Conservation (phyloP, 2,888 invertebrate species). For the Liposcelis brunnea region DNA sequence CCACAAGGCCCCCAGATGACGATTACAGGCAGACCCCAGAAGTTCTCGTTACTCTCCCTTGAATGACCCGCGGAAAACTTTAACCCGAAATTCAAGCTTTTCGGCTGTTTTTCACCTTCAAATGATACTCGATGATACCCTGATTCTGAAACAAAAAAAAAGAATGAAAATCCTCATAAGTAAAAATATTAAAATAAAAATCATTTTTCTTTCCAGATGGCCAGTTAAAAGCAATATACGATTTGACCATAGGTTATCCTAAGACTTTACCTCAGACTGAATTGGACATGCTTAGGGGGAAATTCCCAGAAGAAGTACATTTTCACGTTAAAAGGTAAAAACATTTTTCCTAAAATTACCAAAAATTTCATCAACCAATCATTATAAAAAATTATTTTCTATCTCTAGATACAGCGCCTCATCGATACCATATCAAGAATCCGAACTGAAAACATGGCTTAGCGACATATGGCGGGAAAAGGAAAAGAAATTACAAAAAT, state of each 20-base stretch:
- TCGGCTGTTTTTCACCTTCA: no score
- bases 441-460: conserved; percentile 41
- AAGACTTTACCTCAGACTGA: conserved; percentile 58
- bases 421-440: conserved; percentile 39
- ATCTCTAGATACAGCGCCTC: conserved; percentile 37
- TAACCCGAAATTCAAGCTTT: no score
- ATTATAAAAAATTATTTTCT: conserved; percentile 5
- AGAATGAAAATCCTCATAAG: no score
- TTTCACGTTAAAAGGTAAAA: conserved; percentile 51
- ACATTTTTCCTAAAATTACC: conserved; percentile 1
- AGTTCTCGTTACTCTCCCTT: no score
- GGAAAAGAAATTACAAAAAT: conserved; percentile 40
- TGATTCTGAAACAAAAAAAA: no score
- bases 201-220: conserved; percentile 24
- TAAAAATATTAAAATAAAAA: not conserved
- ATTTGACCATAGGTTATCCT: conserved; percentile 73
- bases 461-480: conserved; percentile 48
- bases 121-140: no score
- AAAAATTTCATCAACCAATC: not conserved
- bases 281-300: conserved; percentile 47
- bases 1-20: no score
- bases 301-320: conserved; percentile 55
- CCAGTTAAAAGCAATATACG: conserved; percentile 61
- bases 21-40: no score
- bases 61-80: no score